phyloP scores from a whole-genome alignment of 2,888 invertebrate genomes.

The Protula sp. region DNA sequence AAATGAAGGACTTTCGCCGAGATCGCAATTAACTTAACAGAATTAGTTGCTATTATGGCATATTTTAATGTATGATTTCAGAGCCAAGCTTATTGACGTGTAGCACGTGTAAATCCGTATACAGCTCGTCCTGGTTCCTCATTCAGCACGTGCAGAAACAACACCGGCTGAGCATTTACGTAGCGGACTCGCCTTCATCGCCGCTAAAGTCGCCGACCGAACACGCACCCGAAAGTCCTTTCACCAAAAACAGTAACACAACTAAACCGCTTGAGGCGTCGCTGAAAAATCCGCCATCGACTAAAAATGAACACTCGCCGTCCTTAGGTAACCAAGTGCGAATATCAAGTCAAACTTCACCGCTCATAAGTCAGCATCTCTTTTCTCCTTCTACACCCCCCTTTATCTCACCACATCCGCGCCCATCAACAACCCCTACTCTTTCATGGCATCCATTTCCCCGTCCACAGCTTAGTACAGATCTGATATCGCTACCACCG shows the following conservation, averaged over 20 bases:
- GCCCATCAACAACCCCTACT: slow-evolving; percentile 9
- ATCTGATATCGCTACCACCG: not conserved
- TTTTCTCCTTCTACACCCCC: slow-evolving; percentile 8
- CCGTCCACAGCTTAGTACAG: not conserved
- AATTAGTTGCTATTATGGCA: no score
- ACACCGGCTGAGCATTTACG: slow-evolving; percentile 90
- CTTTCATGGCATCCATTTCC: not conserved
- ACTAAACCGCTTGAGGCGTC: no score
- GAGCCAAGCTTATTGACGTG: slow-evolving; percentile 93
- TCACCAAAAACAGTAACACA: not conserved
- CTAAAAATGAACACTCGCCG: not conserved
- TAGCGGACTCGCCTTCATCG: slow-evolving; percentile 59
- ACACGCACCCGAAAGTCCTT: not conserved
- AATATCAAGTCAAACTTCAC: no score
- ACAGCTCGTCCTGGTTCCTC: slow-evolving; percentile 69
- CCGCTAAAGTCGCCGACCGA: not conserved
- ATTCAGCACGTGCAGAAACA: slow-evolving; percentile 91
- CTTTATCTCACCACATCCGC: not conserved
- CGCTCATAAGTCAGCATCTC: no score
- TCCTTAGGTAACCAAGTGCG: not conserved
- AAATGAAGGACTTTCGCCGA: no score
- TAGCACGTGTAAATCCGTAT: slow-evolving; percentile 82
- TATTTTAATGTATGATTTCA: no score
- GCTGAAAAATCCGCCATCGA: no score
- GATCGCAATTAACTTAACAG: no score